A percentile compares a stretch with the other conserved stretches of the same genome.
These are phyloP conservation scores for Caenorhabditis becei DNA, from an alignment of 2,888 invertebrate genomes.

Conservation along the genomic window DNA sequence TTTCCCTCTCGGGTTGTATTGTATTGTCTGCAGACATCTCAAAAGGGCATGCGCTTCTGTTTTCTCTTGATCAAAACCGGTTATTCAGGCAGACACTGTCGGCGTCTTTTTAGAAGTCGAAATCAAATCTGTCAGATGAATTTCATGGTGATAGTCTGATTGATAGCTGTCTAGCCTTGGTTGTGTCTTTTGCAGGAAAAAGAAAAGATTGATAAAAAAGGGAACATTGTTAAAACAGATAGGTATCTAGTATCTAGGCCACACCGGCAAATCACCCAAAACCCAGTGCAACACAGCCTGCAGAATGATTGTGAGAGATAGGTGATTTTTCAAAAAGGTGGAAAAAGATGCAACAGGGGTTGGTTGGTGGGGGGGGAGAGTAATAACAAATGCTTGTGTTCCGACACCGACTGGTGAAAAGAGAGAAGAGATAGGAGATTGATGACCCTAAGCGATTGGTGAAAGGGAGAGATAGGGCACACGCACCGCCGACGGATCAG, in stretches of 20 bases:
- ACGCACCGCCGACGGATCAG: background rate
- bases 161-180: slow-evolving; percentile 16
- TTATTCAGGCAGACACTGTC: slow-evolving; percentile 18
- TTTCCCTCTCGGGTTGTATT: background rate
- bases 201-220: background rate
- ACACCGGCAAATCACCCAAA: too few species aligned
- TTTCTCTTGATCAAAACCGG: slow-evolving; percentile 22
- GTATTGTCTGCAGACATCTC: slow-evolving; percentile 43
- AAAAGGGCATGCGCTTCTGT: slow-evolving; percentile 44
- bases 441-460: slow-evolving; percentile 15
- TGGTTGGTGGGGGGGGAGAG: slow-evolving; percentile 3
- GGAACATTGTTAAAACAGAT: background rate
- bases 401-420: slow-evolving; percentile 3
- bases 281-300: too few species aligned
- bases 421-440: slow-evolving; percentile 25
- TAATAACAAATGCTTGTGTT: slow-evolving; percentile 12
- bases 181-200: background rate
- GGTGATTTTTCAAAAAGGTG: slow-evolving; percentile 7
- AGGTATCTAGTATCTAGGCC: too few species aligned
- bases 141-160: slow-evolving; percentile 40
- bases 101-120: slow-evolving; percentile 34
- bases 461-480: background rate
- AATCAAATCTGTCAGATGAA: slow-evolving; percentile 12
- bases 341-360: background rate
- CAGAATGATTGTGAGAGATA: slow-evolving; percentile 1